Evolutionary conservation across 2,113 vertebrate genomes (phyloP).

Genomic region (Chloebia gouldiae): DNA sequence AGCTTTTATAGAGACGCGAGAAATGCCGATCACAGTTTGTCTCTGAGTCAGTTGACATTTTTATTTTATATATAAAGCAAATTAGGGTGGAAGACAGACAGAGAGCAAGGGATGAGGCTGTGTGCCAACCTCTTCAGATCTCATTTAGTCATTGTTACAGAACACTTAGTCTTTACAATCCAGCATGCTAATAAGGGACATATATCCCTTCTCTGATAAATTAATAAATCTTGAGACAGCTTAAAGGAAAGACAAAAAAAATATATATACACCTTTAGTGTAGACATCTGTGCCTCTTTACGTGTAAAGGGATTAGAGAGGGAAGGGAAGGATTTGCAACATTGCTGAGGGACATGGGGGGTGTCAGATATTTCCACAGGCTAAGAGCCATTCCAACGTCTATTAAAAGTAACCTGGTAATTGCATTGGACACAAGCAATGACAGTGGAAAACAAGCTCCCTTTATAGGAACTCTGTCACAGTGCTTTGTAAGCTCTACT

Average conservation of each 20-base stretch:
- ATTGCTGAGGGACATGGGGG: not conserved
- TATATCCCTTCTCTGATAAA: not conserved
- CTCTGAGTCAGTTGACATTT: slow-evolving; percentile 47
- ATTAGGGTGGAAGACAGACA: slow-evolving; percentile 32
- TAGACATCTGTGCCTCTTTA: not conserved
- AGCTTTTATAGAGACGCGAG: not conserved
- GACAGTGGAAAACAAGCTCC: not conserved
- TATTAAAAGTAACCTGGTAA: not conserved
- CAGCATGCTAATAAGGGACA: not conserved
- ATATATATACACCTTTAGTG: not conserved
- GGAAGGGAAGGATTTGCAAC: not conserved
- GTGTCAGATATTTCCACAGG: not conserved
- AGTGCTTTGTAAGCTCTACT: not conserved
- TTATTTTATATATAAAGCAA: slow-evolving; percentile 42
- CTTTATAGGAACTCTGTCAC: not conserved
- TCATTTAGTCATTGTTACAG: not conserved
- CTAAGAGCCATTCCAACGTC: not conserved
- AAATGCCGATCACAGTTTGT: slow-evolving; percentile 11
- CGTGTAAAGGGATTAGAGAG: not conserved
- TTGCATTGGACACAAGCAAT: not conserved
- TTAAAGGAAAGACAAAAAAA: not conserved
- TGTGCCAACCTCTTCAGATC: not conserved
- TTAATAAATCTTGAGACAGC: not conserved
- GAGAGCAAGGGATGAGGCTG: slow-evolving; percentile 12
- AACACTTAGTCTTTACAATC: not conserved